Evolutionary conservation across 2,888 invertebrate genomes (phyloP).

Genomic region (Plutella xylostella): DNA sequence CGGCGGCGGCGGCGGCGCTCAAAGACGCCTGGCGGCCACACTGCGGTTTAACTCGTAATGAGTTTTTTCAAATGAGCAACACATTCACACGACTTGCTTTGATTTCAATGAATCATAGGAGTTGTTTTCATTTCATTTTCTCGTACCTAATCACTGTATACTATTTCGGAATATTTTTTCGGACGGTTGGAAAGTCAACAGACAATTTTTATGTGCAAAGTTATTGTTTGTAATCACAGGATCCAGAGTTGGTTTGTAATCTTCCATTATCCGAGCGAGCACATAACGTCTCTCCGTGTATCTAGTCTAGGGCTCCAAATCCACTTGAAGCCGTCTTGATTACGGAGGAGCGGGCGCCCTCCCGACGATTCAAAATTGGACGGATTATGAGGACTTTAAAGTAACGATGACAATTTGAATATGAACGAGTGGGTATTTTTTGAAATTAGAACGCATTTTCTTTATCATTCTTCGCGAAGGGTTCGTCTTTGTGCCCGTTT

Average conservation of each 20-base stretch:
- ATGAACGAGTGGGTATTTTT: slow-evolving; percentile 53
- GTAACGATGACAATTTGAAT: slow-evolving; percentile 64
- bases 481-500: too few species aligned
- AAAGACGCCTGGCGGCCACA: slow-evolving; percentile 51
- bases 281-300: slow-evolving; percentile 24
- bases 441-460: slow-evolving; percentile 46
- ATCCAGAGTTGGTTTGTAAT: slow-evolving; percentile 20
- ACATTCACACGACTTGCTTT: slow-evolving; percentile 53
- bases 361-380: slow-evolving; percentile 61
- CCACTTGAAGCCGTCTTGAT: slow-evolving; percentile 63
- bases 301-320: slow-evolving; percentile 51
- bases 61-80: slow-evolving; percentile 64
- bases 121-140: not conserved
- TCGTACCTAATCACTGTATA: too few species aligned
- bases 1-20: slow-evolving; percentile 37
- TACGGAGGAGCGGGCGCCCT: slow-evolving; percentile 50
- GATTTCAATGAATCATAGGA: slow-evolving; percentile 44
- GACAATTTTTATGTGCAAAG: too few species aligned
- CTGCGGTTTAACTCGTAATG: slow-evolving; percentile 37
- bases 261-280: slow-evolving; percentile 22
- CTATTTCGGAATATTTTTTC: too few species aligned
- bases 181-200: too few species aligned
- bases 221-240: not conserved
- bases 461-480: slow-evolving; percentile 20
- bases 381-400: slow-evolving; percentile 68